These are phyloP conservation scores for Eufriesea mexicana DNA, from an alignment of 1,140 invertebrate genomes.

Conservation along the genomic window DNA sequence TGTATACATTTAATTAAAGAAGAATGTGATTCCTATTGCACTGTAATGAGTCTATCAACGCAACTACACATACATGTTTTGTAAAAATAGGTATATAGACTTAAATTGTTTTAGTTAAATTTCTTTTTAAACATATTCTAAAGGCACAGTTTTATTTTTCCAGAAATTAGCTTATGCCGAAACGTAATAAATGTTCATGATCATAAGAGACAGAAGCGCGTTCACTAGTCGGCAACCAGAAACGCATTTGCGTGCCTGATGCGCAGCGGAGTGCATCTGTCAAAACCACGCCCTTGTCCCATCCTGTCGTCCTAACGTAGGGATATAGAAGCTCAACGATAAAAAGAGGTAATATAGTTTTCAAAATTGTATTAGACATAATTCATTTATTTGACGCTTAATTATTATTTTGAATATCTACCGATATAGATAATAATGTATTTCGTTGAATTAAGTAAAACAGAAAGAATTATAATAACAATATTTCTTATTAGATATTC, in stretches of 20 bases:
- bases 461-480: not conserved
- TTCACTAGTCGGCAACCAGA: conserved; percentile 20
- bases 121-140: not conserved
- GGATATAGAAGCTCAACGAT: not conserved
- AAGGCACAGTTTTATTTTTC: not conserved
- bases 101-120: not conserved
- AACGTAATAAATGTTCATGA: not conserved
- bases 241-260: conserved; percentile 36
- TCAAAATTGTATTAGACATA: not conserved
- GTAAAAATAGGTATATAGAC: not conserved
- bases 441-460: not conserved
- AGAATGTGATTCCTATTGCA: not conserved
- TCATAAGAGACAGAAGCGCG: not conserved
- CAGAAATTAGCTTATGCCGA: not conserved
- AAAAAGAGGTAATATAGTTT: not conserved
- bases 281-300: conserved; percentile 78
- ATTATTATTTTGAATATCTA: not conserved
- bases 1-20: conserved; percentile 5
- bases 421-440: not conserved
- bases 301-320: conserved; percentile 33
- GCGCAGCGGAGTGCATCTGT: conserved; percentile 70
- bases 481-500: not conserved
- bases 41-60: not conserved
- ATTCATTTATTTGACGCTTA: not conserved
- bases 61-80: not conserved